Conservation (phyloP, 2,113 vertebrate species). For the Genyomyrus donnyi region DNA sequence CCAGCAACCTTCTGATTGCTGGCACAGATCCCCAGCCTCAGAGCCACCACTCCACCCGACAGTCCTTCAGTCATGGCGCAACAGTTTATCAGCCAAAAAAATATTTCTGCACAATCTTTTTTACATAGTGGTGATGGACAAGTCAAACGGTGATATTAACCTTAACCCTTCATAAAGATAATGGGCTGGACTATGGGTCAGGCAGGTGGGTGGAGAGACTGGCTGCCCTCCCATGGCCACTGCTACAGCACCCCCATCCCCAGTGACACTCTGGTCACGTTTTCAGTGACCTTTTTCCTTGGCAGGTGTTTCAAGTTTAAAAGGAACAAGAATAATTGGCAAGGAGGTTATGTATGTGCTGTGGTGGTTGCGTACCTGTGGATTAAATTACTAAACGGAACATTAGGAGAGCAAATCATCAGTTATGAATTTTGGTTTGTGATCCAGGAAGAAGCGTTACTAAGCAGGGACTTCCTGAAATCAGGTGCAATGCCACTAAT, state of each 20-base stretch:
- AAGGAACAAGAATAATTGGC: background rate
- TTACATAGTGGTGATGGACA: background rate
- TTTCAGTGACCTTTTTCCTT: background rate
- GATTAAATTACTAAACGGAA: background rate
- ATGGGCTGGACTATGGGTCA: background rate
- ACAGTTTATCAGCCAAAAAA: background rate
- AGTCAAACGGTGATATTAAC: background rate
- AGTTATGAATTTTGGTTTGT: background rate
- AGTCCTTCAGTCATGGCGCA: background rate
- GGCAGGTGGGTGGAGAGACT: background rate
- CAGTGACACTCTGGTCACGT: conserved; percentile 68
- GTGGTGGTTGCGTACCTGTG: background rate
- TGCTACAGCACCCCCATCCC: conserved; percentile 71
- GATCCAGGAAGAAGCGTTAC: background rate
- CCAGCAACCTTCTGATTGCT: too few relatives aligned
- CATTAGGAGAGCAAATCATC: background rate
- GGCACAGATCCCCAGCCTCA: too few relatives aligned
- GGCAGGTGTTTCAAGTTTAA: background rate
- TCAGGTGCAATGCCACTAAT: background rate
- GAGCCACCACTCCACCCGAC: too few relatives aligned
- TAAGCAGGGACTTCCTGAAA: background rate
- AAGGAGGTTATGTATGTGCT: background rate
- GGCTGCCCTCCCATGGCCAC: background rate
- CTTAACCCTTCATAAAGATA: conserved; percentile 58
- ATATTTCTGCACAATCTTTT: background rate